Percentiles rank a stretch among this genome's conserved stretches.
These are phyloP conservation scores for Elegia similella DNA, from an alignment of 2,888 invertebrate species.

Conservation along the genomic window DNA sequence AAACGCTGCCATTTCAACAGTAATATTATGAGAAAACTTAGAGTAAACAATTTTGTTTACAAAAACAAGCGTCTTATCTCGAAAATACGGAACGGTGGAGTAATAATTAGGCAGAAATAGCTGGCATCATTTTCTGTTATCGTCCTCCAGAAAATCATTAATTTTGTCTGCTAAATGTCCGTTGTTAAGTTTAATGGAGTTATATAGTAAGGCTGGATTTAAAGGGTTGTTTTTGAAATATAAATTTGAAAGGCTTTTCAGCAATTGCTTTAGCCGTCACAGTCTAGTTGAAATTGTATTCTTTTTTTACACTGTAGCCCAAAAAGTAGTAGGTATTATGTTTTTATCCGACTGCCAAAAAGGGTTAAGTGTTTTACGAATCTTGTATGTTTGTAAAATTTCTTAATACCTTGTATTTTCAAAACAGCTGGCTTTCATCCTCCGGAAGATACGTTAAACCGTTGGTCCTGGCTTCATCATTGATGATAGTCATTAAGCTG, in stretches of 20 bases:
- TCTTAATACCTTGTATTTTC: too few relatives aligned
- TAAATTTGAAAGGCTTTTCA: background rate
- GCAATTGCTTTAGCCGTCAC: background rate
- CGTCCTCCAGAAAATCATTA: constrained; percentile 12
- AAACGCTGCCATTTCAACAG: background rate
- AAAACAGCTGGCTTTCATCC: too few relatives aligned
- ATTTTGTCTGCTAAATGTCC: constrained; percentile 8
- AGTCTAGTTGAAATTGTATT: too few relatives aligned
- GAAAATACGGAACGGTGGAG: constrained; percentile 11
- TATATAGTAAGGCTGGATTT: constrained; percentile 1
- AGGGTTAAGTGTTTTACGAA: too few relatives aligned
- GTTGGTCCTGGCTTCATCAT: too few relatives aligned
- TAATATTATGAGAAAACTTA: background rate
- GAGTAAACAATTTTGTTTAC: constrained; percentile 13
- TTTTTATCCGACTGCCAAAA: too few relatives aligned
- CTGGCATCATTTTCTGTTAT: constrained; percentile 12
- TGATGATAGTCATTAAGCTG: too few relatives aligned
- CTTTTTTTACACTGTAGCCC: too few relatives aligned
- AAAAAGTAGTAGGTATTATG: too few relatives aligned
- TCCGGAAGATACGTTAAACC: too few relatives aligned
- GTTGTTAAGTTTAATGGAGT: constrained; percentile 5
- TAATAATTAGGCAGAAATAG: constrained; percentile 12
- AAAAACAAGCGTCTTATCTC: constrained; percentile 13
- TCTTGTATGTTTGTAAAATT: too few relatives aligned
- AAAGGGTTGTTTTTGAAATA: constrained; percentile 1